phyloP scores from a whole-genome alignment of 92 coral and sea anemone genomes.

The Zoanthus gigantus region DNA sequence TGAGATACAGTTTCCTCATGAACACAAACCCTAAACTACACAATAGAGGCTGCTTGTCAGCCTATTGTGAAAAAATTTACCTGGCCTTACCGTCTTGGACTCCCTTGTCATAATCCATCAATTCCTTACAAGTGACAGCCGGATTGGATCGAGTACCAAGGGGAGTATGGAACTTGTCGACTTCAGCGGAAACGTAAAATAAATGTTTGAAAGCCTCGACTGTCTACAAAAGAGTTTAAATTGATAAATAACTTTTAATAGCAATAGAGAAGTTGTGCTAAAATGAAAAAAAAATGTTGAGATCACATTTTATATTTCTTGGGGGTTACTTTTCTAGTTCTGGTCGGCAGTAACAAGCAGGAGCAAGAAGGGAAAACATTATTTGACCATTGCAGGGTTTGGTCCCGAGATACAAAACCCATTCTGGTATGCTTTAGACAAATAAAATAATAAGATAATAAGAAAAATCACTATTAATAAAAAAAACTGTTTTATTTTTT shows the following conservation, averaged over 20 bases:
- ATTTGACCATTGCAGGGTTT: too few relatives aligned
- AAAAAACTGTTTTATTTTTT: too few relatives aligned
- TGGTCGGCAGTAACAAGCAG: too few relatives aligned
- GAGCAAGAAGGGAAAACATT: too few relatives aligned
- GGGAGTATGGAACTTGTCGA: conserved; percentile 70
- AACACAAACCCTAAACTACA: neutral
- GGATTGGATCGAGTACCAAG: conserved; percentile 91
- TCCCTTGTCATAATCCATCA: conserved; percentile 77
- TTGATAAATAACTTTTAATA: neutral
- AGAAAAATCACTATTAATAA: too few relatives aligned
- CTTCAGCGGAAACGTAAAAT: conserved; percentile 80
- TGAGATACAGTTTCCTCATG: too few relatives aligned
- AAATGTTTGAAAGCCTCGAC: conserved; percentile 62
- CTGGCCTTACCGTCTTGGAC: conserved; percentile 89
- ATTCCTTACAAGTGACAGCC: conserved; percentile 94
- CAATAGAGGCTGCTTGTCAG: conserved; percentile 6
- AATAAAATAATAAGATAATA: too few relatives aligned
- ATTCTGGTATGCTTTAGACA: too few relatives aligned
- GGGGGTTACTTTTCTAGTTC: too few relatives aligned
- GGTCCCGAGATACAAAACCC: too few relatives aligned
- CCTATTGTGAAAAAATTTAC: conserved; percentile 48
- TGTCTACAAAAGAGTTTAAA: conserved; percentile 48
- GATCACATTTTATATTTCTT: too few relatives aligned
- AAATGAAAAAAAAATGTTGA: too few relatives aligned
- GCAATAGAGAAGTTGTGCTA: neutral